Evolutionary conservation across 2,113 vertebrate species (phyloP).

Genomic region (Carassius auratus): DNA sequence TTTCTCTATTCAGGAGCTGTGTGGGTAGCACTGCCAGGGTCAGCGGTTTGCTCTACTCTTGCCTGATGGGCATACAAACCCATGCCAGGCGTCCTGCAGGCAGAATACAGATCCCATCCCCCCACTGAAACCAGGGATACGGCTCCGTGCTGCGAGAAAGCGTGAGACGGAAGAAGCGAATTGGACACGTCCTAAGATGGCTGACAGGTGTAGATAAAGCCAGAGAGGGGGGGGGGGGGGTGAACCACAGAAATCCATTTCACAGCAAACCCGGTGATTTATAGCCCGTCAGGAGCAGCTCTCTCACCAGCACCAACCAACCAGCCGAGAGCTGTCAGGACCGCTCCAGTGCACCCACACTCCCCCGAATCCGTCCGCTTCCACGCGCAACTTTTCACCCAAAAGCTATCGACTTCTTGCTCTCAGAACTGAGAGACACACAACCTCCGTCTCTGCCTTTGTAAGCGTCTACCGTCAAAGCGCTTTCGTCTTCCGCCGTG

Average conservation of each 20-base stretch:
- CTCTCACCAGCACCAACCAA: not conserved
- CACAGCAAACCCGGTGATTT: slow-evolving; percentile 55
- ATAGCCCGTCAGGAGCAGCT: slow-evolving; percentile 40
- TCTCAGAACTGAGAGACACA: not conserved
- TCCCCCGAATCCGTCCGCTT: not conserved
- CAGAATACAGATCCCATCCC: slow-evolving; percentile 2
- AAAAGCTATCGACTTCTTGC: not conserved
- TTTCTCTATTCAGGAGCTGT: slow-evolving; percentile 41
- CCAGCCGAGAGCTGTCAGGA: slow-evolving; percentile 37
- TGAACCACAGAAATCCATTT: slow-evolving; percentile 56
- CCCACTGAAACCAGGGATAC: not conserved
- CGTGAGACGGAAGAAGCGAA: not conserved
- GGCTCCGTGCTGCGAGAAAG: not conserved
- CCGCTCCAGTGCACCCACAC: slow-evolving; percentile 39
- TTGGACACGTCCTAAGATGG: slow-evolving; percentile 58
- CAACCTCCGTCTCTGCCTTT: not conserved
- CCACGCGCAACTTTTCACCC: not conserved
- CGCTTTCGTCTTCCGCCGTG: not conserved
- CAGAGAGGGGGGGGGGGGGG: slow-evolving; percentile 52
- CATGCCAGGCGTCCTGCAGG: slow-evolving; percentile 9
- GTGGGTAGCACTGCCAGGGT: slow-evolving; percentile 27
- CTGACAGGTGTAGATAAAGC: slow-evolving; percentile 53
- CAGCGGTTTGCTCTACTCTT: slow-evolving; percentile 11
- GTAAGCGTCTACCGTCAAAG: not conserved
- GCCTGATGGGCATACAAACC: slow-evolving; percentile 29